Evolutionary conservation across 1,140 invertebrate genomes (phyloP).

Genomic region (Drosophila cardini): DNA sequence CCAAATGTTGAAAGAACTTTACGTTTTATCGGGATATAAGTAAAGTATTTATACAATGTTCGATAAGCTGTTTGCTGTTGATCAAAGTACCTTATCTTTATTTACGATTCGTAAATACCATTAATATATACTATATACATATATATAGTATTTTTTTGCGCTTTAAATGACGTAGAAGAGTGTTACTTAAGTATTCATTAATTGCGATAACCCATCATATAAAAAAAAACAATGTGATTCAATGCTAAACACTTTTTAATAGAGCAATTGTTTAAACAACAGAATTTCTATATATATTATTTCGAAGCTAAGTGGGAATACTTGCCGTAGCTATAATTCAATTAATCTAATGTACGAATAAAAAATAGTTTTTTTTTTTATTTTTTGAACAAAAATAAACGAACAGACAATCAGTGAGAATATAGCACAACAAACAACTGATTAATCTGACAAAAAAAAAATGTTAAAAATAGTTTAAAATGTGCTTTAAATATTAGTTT

Average conservation of each 20-base stretch:
- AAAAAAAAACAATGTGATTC: slow-evolving; percentile 29
- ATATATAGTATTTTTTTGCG: neutral
- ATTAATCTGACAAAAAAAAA: slow-evolving; percentile 16
- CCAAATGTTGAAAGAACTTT: slow-evolving; percentile 2
- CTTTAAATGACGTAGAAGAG: slow-evolving; percentile 37
- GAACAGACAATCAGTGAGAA: neutral
- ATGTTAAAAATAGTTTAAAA: neutral
- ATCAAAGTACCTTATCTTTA: slow-evolving; percentile 11
- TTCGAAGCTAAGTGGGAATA: neutral
- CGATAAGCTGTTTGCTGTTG: slow-evolving; percentile 18
- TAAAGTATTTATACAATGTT: slow-evolving; percentile 27
- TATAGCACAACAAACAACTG: slow-evolving; percentile 2
- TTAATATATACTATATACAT: neutral
- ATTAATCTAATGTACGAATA: slow-evolving; percentile 1
- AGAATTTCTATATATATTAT: neutral
- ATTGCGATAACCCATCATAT: slow-evolving; percentile 54
- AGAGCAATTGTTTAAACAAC: slow-evolving; percentile 34
- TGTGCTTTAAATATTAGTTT: neutral
- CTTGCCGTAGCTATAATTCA: neutral
- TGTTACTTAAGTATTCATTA: slow-evolving; percentile 34
- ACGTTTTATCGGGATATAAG: slow-evolving; percentile 10
- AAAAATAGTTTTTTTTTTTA: slow-evolving; percentile 1
- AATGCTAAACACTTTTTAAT: slow-evolving; percentile 19
- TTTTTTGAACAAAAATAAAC: neutral
- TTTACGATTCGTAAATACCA: slow-evolving; percentile 4